Evolutionary conservation across 2,113 vertebrate species (phyloP).

Genomic region (Sus scrofa): T2T-Sscrofa CM000816.6:66195501-66196000

Average conservation of each 20-base stretch:
- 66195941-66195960: not conserved
- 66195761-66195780: not conserved
- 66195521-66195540: not conserved
- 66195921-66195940: not conserved
- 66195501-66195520: not conserved
- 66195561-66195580: too few species aligned
- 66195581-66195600: too few species aligned
- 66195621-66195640: too few species aligned
- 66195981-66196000: not conserved
- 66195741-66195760: not conserved
- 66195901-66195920: not conserved
- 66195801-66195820: not conserved
- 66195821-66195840: not conserved
- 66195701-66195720: not conserved
- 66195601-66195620: too few species aligned
- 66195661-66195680: not conserved
- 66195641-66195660: too few species aligned
- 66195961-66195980: too few species aligned
- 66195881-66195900: not conserved
- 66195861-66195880: not conserved
- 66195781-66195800: not conserved
- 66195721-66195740: not conserved
- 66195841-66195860: not conserved
- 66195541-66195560: not conserved
- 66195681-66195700: not conserved